Percentiles rank a stretch among this genome's conserved stretches.
Conservation (phyloP, 2,113 vertebrate species). For the Pycnonotus jocosus region DNA sequence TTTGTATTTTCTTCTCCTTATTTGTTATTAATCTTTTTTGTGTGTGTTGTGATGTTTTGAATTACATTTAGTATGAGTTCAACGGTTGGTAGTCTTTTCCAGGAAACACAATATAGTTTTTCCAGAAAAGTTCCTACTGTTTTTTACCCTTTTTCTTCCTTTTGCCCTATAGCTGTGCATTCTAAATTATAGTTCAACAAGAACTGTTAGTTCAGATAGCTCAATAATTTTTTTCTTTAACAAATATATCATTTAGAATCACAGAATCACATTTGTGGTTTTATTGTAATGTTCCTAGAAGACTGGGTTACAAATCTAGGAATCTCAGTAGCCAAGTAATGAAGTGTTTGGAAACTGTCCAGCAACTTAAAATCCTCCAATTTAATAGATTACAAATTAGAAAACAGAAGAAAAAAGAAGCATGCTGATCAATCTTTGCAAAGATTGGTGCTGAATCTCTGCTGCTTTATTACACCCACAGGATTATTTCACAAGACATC, state of each 20-base stretch:
- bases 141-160: neutral
- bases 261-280: neutral
- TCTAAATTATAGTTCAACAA: neutral
- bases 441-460: neutral
- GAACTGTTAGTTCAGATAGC: neutral
- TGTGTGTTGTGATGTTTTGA: neutral
- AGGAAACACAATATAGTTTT: neutral
- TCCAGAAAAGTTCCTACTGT: neutral
- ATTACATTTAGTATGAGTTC: neutral
- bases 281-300: neutral
- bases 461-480: neutral
- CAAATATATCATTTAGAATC: neutral
- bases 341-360: neutral
- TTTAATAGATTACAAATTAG: neutral
- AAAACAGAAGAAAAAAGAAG: neutral
- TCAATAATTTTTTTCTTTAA: neutral
- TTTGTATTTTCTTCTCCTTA: neutral
- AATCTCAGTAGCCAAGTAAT: rapidly evolving
- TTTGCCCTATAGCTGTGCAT: neutral
- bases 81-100: neutral
- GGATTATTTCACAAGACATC: neutral
- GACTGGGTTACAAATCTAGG: neutral
- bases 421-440: neutral
- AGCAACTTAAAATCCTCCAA: neutral
- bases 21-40: rapidly evolving